Evolutionary conservation across 2,888 invertebrate species (phyloP), one percentile per base, ranked within the genome.

Genomic region (Ormyrus pomaceus): DNA sequence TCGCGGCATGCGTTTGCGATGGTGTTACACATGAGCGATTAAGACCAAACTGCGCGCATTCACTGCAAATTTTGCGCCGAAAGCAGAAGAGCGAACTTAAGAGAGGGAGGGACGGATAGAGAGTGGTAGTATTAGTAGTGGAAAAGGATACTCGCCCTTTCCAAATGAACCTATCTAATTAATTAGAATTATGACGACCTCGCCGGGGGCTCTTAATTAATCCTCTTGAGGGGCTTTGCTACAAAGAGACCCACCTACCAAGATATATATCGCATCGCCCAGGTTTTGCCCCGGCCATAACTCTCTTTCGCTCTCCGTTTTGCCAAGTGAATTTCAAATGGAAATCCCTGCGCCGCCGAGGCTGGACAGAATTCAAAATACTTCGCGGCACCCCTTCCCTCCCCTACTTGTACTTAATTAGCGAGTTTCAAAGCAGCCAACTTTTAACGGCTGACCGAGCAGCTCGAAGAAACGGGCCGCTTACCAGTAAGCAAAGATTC

Each of bases 401-500:
- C 62, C n/a, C 10, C 13, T 58, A 58, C 4, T 56, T 19, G 46
- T 48, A 55, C 56, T 66, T 74, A 65, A 74, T 66, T 66, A 66
- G 58, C 50, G 19, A 34, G 5, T 70, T 70, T 13, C 46, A 45
- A 68, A 68, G 19, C 53, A 64, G n/a, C 3, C 10, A 34, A 66
- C 7, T 66, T 10, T 66, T 51, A 13, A 64, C 48, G 13, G 51
- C 56, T 51, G 56, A 45, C 34, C 10, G 34, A 46, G 19, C 56
- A 10, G 48, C 82, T 69, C 5, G 11, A 34, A 6, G 62, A 34
- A 62, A 19, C 34, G 9, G 10, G 13, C 5, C 58, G 87, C 89
- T 87, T 75, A 90, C 89, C 86, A 89, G 84, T 74, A 89, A 83
- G 82, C 89, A 90, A 77, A 89, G 87, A 83, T 87, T 89, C 59